Evolutionary conservation across 2,113 vertebrate species (phyloP).

Genomic region (Zeus faber): DNA sequence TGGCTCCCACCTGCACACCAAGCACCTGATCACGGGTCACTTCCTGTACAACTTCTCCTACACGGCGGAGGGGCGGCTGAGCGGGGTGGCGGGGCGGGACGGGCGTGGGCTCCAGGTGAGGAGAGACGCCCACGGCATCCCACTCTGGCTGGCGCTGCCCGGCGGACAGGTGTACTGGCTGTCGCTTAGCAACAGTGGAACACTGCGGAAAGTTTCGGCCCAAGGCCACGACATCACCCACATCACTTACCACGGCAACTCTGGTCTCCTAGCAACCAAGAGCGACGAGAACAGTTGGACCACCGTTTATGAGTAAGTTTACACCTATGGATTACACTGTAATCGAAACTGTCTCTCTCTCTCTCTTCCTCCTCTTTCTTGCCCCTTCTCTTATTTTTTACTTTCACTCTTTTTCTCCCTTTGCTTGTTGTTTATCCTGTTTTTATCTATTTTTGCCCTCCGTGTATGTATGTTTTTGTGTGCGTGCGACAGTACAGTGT

Average conservation of each 20-base stretch:
- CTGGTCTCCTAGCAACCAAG: slow-evolving; percentile 91
- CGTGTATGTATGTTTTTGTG: slow-evolving; percentile 4
- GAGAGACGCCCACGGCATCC: slow-evolving; percentile 84
- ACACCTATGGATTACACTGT: background rate
- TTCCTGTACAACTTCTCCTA: slow-evolving; percentile 94
- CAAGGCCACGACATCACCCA: slow-evolving; percentile 93
- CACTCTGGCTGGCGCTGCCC: slow-evolving; percentile 91
- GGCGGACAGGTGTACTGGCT: slow-evolving; percentile 94
- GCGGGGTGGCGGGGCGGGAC: slow-evolving; percentile 77
- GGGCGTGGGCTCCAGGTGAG: slow-evolving; percentile 86
- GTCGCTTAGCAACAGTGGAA: slow-evolving; percentile 88
- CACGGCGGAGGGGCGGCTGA: slow-evolving; percentile 80
- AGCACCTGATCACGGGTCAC: slow-evolving; percentile 93
- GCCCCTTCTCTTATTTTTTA: background rate
- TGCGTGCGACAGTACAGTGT: slow-evolving; percentile 11
- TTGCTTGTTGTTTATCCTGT: background rate
- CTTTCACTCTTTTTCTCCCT: background rate
- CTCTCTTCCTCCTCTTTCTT: background rate
- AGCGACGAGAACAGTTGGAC: slow-evolving; percentile 97
- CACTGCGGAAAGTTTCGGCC: slow-evolving; percentile 91
- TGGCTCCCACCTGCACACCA: slow-evolving; percentile 90
- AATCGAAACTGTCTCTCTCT: background rate
- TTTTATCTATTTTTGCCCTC: background rate
- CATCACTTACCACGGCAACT: slow-evolving; percentile 94
- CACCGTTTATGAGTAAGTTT: slow-evolving; percentile 92